Evolutionary conservation across 2,888 invertebrate genomes (phyloP).

Genomic region (Clivina fossor): DNA sequence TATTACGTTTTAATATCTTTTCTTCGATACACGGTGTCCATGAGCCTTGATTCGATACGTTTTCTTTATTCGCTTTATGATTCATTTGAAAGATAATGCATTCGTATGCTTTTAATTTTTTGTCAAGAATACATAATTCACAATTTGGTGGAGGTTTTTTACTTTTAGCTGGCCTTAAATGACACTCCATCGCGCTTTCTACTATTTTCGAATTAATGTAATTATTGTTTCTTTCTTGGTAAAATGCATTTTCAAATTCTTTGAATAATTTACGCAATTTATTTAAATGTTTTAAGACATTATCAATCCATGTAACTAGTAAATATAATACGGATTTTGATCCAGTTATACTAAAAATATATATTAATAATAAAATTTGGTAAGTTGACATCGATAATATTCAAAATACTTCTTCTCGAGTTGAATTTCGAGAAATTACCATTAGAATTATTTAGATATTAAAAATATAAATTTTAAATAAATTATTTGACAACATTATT

Average conservation of each 20-base stretch:
- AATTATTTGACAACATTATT: too few species aligned
- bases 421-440: too few species aligned
- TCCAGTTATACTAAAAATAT: constrained; percentile 29
- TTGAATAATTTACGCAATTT: constrained; percentile 45
- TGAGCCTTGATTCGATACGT: constrained; percentile 59
- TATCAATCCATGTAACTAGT: constrained; percentile 47
- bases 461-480: neutral
- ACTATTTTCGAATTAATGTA: constrained; percentile 50
- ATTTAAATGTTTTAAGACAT: constrained; percentile 47
- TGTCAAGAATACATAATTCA: constrained; percentile 54
- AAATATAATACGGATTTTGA: constrained; percentile 42
- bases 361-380: too few species aligned
- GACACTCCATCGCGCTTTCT: constrained; percentile 59
- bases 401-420: too few species aligned
- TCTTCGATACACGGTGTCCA: constrained; percentile 66
- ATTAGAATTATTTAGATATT: constrained; percentile 2
- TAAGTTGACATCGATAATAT: neutral
- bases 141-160: constrained; percentile 46
- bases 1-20: constrained; percentile 57
- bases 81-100: constrained; percentile 60
- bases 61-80: constrained; percentile 51
- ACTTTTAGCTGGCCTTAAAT: constrained; percentile 53
- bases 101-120: constrained; percentile 56
- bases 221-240: constrained; percentile 32
- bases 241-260: constrained; percentile 41